Conservation (phyloP, 2,888 invertebrate genomes). For the Sphinx pinastri region DNA sequence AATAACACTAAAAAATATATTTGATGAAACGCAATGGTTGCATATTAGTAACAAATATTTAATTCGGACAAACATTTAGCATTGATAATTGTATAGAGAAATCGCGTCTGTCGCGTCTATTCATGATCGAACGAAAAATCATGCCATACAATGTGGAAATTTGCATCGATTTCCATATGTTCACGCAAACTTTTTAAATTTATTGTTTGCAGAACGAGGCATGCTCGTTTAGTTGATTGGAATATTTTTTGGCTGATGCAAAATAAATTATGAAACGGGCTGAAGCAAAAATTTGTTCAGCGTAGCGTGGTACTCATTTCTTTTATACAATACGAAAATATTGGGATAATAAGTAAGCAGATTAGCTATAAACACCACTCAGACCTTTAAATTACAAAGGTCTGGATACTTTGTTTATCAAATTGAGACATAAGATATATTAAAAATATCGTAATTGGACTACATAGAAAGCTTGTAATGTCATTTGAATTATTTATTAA, state of each 20-base stretch:
- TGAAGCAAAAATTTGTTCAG: not conserved
- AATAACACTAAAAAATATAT: not conserved
- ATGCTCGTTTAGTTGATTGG: conserved; percentile 19
- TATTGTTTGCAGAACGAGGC: conserved; percentile 11
- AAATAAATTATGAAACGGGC: conserved; percentile 17
- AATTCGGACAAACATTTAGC: conserved; percentile 1
- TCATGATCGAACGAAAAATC: conserved; percentile 18
- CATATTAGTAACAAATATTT: not conserved
- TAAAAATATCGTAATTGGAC: too few species aligned
- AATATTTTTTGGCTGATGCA: conserved; percentile 26
- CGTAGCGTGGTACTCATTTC: not conserved
- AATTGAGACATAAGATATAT: too few species aligned
- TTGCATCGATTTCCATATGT: conserved; percentile 12
- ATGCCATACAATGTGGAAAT: conserved; percentile 12
- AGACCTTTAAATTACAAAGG: too few species aligned
- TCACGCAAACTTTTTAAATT: conserved; percentile 14
- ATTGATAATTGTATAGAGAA: conserved; percentile 8
- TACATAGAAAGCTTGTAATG: too few species aligned
- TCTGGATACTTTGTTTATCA: too few species aligned
- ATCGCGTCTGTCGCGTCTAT: conserved; percentile 8
- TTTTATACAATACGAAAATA: too few species aligned
- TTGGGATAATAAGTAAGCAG: too few species aligned
- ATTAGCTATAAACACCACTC: too few species aligned
- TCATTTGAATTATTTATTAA: too few species aligned
- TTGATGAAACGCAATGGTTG: not conserved